These are phyloP conservation scores for Andrena flavipes DNA, from an alignment of 2,888 invertebrate genomes.

Conservation along the genomic window DNA sequence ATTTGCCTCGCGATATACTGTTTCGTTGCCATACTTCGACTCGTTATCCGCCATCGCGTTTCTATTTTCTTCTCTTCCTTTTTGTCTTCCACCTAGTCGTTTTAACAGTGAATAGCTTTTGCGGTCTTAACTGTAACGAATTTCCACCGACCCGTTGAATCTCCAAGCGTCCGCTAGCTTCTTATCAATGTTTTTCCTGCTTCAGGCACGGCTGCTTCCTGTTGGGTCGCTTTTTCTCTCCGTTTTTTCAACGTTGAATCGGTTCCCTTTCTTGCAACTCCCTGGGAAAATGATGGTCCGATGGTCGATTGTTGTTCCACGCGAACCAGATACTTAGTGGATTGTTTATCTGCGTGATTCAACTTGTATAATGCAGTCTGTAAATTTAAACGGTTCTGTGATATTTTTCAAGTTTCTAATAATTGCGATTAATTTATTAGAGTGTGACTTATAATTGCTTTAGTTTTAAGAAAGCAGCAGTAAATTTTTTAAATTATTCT, in stretches of 20 bases:
- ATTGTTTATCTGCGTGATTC: not conserved
- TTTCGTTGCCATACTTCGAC: not conserved
- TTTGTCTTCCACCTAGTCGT: not conserved
- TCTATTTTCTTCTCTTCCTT: not conserved
- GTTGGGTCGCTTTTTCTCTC: not conserved
- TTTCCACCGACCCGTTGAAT: not conserved
- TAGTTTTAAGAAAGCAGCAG: too few relatives aligned
- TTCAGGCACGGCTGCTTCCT: not conserved
- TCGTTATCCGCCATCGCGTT: not conserved
- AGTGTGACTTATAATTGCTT: too few relatives aligned
- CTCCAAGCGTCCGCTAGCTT: not conserved
- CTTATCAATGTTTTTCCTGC: not conserved
- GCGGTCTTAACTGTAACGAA: constrained; percentile 1
- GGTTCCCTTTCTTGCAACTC: not conserved
- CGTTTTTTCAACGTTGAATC: not conserved
- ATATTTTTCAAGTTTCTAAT: not conserved
- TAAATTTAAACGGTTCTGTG: not conserved
- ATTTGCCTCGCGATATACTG: not conserved
- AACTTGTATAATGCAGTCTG: not conserved
- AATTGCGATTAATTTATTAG: too few relatives aligned
- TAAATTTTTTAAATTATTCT: too few relatives aligned
- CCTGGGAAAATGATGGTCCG: not conserved
- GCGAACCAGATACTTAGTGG: not conserved
- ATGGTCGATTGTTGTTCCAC: not conserved
- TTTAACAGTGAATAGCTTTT: not conserved